phyloP scores from a whole-genome alignment of 2,888 invertebrate species.

The Tetrapedia diversipes region DNA sequence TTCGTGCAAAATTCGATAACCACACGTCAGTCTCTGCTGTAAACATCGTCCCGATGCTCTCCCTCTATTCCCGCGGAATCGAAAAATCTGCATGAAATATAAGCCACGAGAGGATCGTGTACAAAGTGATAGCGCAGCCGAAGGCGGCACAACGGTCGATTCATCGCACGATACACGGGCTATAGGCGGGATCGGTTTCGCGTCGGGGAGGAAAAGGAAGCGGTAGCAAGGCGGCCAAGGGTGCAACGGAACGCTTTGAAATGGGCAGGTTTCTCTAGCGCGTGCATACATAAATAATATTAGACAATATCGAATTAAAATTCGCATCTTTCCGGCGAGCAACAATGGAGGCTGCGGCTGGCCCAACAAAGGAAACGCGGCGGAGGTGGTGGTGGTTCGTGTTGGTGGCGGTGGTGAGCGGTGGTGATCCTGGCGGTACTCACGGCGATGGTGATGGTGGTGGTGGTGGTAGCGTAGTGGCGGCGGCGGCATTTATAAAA shows the following conservation, averaged over 20 bases:
- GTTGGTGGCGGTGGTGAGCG: slow-evolving; percentile 47
- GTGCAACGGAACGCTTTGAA: slow-evolving; percentile 49
- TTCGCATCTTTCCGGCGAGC: slow-evolving; percentile 74
- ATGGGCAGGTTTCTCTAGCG: slow-evolving; percentile 57
- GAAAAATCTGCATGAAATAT: slow-evolving; percentile 13
- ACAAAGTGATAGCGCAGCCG: background rate
- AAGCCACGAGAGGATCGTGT: background rate
- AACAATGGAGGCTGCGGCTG: slow-evolving; percentile 74
- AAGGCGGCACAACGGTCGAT: slow-evolving; percentile 43
- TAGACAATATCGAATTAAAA: slow-evolving; percentile 79
- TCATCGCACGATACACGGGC: slow-evolving; percentile 33
- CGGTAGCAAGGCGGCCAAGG: slow-evolving; percentile 41
- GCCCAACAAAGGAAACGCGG: slow-evolving; percentile 77
- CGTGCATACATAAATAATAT: slow-evolving; percentile 77
- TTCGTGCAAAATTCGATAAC: background rate
- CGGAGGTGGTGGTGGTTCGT: slow-evolving; percentile 45
- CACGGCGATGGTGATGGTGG: slow-evolving; percentile 25
- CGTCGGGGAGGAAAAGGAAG: slow-evolving; percentile 56
- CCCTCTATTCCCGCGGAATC: background rate
- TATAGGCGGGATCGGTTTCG: slow-evolving; percentile 47
- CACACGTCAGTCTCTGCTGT: background rate
- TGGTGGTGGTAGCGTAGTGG: slow-evolving; percentile 46
- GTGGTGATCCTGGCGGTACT: slow-evolving; percentile 30
- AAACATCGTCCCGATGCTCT: background rate
- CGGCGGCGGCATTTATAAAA: slow-evolving; percentile 77